Base-by-base conservation (phyloP, 2,113 vertebrate species). In the Panthera uncia region DNA sequence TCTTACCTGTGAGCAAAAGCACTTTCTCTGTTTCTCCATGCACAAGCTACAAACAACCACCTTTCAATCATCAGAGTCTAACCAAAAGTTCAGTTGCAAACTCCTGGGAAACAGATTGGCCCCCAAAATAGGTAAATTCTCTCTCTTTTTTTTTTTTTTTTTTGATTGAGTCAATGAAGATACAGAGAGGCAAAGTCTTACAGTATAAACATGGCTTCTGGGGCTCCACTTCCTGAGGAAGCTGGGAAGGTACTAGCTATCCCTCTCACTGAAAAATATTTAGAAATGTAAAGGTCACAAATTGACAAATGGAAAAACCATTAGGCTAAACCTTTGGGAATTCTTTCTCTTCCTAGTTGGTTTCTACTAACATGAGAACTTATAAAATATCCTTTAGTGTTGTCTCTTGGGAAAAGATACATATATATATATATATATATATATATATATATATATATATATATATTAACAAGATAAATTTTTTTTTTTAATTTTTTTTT, bases 221-320 rank as follows among this genome's bases (percentile, higher is more conserved):
- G 25, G 29, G 21, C 10, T 63, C 63, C 9, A 84, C 12, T 90
- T 31, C 48, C 33, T 88, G 16, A 84, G 19, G 23, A 15, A 23
- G 5, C 6, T 48, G 21, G 82, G 55, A 93, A 85, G 29, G 89
- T 73, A 89, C 55, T 65, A 41, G 27, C 82, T 94, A 79, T 36
- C 19, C 41, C 10, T 97, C n/a, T 90, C 41, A 82, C 16, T 69
- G 74, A 96, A 88, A 90, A 97, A 81, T 78, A 90, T 66, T 93
- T 90, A 41, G 66, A 73, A 91, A 96, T 81, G 27, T 61, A 57
- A 92, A 78, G 63, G 83, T 94, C 89, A 74, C 71, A 90, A 80
- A 91, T 65, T 71, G 57, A 80, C 66, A 91, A 97, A 63, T 57
- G 50, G 76, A 87, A 97, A 87, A 91, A 84, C 16, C 41, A 88